Evolutionary conservation across 2,888 invertebrate species (phyloP).

Genomic region (Ditula angustiorana): DNA sequence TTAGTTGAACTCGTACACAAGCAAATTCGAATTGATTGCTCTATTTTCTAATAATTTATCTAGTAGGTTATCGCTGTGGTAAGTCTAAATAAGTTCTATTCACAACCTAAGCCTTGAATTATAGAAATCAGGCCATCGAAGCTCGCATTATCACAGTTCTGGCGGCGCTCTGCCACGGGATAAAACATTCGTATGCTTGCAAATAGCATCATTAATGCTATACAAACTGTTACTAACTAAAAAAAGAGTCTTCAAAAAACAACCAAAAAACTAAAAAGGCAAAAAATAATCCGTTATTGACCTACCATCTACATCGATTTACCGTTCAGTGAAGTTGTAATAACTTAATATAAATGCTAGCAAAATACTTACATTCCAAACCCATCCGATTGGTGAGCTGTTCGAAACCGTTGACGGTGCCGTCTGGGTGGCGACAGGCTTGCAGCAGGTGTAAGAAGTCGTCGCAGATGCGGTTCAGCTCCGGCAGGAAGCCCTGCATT

Average conservation of each 20-base stretch:
- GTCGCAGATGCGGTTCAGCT: slow-evolving; percentile 90
- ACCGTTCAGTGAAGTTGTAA: too few species aligned
- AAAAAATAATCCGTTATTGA: too few species aligned
- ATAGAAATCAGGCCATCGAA: slow-evolving; percentile 4
- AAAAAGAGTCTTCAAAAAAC: too few species aligned
- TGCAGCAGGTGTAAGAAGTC: slow-evolving; percentile 90
- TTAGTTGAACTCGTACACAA: neutral
- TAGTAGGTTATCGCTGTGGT: slow-evolving; percentile 12
- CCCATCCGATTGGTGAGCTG: slow-evolving; percentile 92
- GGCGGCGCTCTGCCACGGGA: too few species aligned
- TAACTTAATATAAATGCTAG: neutral
- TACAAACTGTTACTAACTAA: too few species aligned
- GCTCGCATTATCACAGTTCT: neutral
- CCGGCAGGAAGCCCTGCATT: slow-evolving; percentile 90
- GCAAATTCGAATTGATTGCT: neutral
- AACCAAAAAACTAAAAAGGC: too few species aligned
- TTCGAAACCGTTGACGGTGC: slow-evolving; percentile 87
- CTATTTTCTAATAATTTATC: neutral
- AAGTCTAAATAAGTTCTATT: slow-evolving; percentile 13
- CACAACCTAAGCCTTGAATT: slow-evolving; percentile 8
- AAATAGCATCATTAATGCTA: too few species aligned
- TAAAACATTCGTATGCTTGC: too few species aligned
- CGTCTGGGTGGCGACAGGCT: slow-evolving; percentile 78
- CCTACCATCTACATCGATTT: too few species aligned
- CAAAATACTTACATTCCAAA: slow-evolving; percentile 88